Evolutionary conservation across 64 coral and sea anemone genomes (phyloP).

Genomic region (Trachythela sp.): DNA sequence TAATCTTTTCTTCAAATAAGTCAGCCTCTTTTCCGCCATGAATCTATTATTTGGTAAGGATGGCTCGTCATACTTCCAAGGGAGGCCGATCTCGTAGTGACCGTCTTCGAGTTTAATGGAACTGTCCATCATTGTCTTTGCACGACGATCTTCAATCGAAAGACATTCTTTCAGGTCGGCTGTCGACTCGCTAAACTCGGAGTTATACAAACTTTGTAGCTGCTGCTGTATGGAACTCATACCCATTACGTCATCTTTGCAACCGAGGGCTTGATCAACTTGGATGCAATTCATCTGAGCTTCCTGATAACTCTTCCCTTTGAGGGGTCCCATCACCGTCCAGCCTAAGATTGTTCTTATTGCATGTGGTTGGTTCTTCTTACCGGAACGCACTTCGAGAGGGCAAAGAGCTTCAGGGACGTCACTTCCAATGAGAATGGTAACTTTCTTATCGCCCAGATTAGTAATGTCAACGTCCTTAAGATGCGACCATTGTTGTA

Average conservation of each 20-base stretch:
- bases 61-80: not conserved
- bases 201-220: conserved; percentile 5
- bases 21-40: conserved; percentile 10
- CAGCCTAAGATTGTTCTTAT: conserved; percentile 29
- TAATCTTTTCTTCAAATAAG: not conserved
- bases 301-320: not conserved
- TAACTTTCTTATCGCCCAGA: too few species aligned
- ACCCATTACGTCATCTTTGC: not conserved
- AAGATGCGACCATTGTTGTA: not conserved
- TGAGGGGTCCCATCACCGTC: not conserved
- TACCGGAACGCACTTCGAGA: not conserved
- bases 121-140: conserved; percentile 9
- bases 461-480: not conserved
- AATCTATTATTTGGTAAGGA: not conserved
- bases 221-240: not conserved
- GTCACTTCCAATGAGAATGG: too few species aligned
- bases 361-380: conserved; percentile 3
- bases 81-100: not conserved
- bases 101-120: not conserved
- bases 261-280: not conserved
- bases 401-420: too few species aligned
- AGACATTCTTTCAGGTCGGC: not conserved
- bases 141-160: not conserved
- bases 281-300: not conserved
- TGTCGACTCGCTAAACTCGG: conserved; percentile 2